Conservation (phyloP, 2,113 vertebrate species). For the Cisticola juncidis region DNA sequence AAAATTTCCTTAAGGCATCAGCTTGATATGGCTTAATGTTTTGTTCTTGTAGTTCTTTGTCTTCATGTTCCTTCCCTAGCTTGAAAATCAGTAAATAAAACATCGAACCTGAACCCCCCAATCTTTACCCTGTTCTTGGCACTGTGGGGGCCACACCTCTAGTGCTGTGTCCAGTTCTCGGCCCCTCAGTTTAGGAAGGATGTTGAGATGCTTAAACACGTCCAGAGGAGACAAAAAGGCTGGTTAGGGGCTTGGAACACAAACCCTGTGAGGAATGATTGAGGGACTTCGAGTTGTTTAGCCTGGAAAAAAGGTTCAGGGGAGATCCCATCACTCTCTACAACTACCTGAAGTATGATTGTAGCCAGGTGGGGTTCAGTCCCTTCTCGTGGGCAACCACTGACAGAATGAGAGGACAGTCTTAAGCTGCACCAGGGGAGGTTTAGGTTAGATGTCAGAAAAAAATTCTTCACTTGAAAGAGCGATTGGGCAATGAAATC, state of each 20-base stretch:
- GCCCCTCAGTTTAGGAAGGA: not conserved
- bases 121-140: not conserved
- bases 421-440: not conserved
- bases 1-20: not conserved
- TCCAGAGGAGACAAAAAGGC: not conserved
- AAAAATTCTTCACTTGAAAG: not conserved
- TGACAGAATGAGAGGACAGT: not conserved
- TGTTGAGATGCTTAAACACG: fast-evolving
- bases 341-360: fast-evolving
- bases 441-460: not conserved
- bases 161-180: not conserved
- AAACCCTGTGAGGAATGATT: fast-evolving
- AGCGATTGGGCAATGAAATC: not conserved
- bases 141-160: not conserved
- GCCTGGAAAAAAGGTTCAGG: not conserved
- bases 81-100: not conserved
- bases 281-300: not conserved
- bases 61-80: not conserved
- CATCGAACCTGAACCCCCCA: not conserved
- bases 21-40: not conserved
- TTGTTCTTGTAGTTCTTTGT: not conserved
- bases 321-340: not conserved
- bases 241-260: not conserved
- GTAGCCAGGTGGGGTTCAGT: not conserved
- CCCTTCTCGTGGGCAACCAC: not conserved